Conservation (phyloP, 2,797 vertebrate species). For the Galaxias olidus region DNA sequence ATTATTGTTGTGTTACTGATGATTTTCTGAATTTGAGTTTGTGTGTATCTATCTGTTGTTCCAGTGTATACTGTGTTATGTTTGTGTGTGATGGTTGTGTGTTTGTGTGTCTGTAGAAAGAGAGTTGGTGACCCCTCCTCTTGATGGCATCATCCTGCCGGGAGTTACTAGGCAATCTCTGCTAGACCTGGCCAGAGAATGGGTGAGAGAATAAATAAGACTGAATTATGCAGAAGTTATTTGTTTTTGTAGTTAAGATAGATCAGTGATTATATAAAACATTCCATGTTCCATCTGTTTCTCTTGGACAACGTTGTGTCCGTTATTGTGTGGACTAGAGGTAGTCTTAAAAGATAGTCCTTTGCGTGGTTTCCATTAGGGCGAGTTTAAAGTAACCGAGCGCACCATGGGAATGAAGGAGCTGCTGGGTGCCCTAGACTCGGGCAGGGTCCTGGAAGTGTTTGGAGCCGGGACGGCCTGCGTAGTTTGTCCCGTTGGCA, state of each 20-base stretch:
- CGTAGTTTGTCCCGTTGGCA: conserved; percentile 87
- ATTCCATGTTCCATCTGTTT: too few species aligned
- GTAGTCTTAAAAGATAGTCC: not conserved
- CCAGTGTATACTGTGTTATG: not conserved
- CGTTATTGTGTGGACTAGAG: too few species aligned
- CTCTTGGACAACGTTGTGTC: too few species aligned
- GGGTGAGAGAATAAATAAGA: conserved; percentile 69
- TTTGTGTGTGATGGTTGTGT: conserved; percentile 1
- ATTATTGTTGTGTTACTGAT: not conserved
- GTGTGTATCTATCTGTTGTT: conserved; percentile 2
- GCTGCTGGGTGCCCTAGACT: conserved; percentile 73
- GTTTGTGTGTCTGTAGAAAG: conserved; percentile 62
- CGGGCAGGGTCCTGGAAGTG: conserved; percentile 79
- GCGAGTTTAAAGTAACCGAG: conserved; percentile 84
- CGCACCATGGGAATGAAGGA: conserved; percentile 76
- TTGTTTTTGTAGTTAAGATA: not conserved
- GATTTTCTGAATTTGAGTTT: not conserved
- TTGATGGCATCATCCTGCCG: conserved; percentile 88
- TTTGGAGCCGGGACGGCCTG: conserved; percentile 90
- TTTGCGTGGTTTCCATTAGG: conserved; percentile 59
- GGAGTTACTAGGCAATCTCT: conserved; percentile 88
- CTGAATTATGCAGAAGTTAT: not conserved
- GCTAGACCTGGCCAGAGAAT: conserved; percentile 81
- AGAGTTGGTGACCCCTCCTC: conserved; percentile 84
- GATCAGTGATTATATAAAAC: too few species aligned